Conservation (phyloP, 2,797 vertebrate genomes). For the Euphonia xanthogaster region DNA sequence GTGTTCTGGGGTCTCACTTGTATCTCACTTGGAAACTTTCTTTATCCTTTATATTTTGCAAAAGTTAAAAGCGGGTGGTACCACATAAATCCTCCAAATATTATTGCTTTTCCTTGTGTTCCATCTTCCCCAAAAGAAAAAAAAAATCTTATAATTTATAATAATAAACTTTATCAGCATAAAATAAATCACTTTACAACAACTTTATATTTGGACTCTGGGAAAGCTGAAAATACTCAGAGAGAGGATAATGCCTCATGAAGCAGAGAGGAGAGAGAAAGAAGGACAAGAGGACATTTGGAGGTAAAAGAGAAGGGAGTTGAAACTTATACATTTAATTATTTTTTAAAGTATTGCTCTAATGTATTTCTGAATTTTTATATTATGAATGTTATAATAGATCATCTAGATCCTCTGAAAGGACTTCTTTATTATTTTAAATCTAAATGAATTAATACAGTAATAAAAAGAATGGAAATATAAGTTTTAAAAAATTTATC, state of each 20-base stretch:
- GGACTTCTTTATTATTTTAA: constrained; percentile 50
- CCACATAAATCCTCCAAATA: background rate
- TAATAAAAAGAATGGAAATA: constrained; percentile 31
- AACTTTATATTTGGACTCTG: background rate
- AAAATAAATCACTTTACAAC: background rate
- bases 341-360: background rate
- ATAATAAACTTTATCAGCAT: background rate
- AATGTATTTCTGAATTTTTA: constrained; percentile 21
- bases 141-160: background rate
- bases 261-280: background rate
- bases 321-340: background rate
- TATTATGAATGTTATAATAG: background rate
- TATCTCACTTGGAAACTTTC: background rate
- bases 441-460: constrained; percentile 33
- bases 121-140: background rate
- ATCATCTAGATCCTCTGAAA: constrained; percentile 29
- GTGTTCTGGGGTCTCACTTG: background rate
- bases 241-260: background rate
- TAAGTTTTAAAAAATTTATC: background rate
- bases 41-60: background rate
- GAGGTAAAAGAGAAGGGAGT: background rate
- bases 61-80: background rate
- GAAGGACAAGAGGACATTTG: background rate
- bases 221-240: background rate
- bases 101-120: background rate